These are phyloP conservation scores for roundworm (Caenorhabditis elegans) DNA, from an alignment of 1,140 invertebrate species.

Conservation along the genomic window WBcel235 BX284604.4:603001-603500, in stretches of 20 bases:
- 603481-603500: no score
- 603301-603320: no score
- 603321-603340: no score
- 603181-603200: not conserved
- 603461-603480: no score
- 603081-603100: not conserved
- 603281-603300: no score
- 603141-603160: not conserved
- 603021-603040: not conserved
- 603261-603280: not conserved
- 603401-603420: no score
- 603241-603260: not conserved
- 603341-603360: no score
- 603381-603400: no score
- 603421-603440: no score
- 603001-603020: not conserved
- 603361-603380: no score
- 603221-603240: not conserved
- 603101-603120: not conserved
- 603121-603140: not conserved
- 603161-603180: not conserved
- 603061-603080: not conserved
- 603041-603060: not conserved
- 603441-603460: no score
- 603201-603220: not conserved